A percentile compares a stretch with the other conserved stretches of the same genome.
Conservation (phyloP, 37 sponge, comb jelly and placozoan genomes). For the Ephydatia muelleri region DNA sequence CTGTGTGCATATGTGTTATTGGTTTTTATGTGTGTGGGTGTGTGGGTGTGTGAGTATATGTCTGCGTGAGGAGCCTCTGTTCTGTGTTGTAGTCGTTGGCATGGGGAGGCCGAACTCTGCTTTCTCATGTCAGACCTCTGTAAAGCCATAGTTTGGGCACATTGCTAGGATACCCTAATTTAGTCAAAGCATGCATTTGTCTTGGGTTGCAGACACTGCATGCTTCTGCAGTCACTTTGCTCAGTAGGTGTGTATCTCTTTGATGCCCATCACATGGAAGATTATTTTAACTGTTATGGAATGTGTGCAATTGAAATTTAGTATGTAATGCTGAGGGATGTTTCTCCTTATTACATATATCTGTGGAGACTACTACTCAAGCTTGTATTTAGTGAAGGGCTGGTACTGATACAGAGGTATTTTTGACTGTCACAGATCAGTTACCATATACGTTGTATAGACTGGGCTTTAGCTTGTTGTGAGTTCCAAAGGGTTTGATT, state of each 20-base stretch:
- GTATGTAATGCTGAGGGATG: too few relatives aligned
- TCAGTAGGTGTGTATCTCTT: not conserved
- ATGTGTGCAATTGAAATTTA: not conserved
- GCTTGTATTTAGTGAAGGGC: too few relatives aligned
- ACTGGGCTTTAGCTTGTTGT: too few relatives aligned
- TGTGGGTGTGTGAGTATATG: not conserved
- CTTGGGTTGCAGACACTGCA: not conserved
- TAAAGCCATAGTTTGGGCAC: not conserved
- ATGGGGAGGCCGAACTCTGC: not conserved
- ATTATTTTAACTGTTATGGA: not conserved
- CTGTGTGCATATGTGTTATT: not conserved
- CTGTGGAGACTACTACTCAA: not conserved
- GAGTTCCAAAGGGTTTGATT: too few relatives aligned
- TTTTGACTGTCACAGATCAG: too few relatives aligned
- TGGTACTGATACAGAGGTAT: too few relatives aligned
- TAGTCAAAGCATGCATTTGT: conserved; percentile 1
- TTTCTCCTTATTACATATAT: too few relatives aligned
- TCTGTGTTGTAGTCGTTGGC: not conserved
- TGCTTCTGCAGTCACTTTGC: not conserved
- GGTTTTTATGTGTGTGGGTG: too few relatives aligned
- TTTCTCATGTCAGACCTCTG: not conserved
- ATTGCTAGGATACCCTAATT: not conserved
- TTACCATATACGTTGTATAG: too few relatives aligned
- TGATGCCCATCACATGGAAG: not conserved
- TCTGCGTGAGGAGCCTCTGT: not conserved